phyloP scores from a whole-genome alignment of 2,888 invertebrate genomes.

The Hypomecis atomaria region DNA sequence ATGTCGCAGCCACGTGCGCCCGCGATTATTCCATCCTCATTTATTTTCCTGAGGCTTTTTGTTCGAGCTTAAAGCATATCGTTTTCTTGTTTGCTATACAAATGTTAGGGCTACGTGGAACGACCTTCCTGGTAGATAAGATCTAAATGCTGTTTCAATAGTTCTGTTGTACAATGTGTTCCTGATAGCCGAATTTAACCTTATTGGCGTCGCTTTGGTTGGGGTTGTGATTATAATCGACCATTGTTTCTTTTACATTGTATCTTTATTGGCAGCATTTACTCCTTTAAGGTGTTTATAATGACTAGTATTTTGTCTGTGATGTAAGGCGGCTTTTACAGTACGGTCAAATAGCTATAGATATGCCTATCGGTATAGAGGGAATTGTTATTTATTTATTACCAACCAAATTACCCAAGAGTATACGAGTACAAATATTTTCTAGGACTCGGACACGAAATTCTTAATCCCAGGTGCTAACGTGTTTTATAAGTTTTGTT shows the following conservation, averaged over 20 bases:
- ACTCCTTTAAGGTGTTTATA: not conserved
- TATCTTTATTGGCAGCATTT: slow-evolving; percentile 7
- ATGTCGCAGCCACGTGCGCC: slow-evolving; percentile 76
- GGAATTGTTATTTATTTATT: no score
- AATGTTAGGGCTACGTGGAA: slow-evolving; percentile 2
- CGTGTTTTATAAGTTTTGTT: no score
- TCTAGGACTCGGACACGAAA: no score
- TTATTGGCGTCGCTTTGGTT: not conserved
- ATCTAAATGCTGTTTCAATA: slow-evolving; percentile 2
- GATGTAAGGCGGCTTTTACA: not conserved
- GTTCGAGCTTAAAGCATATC: slow-evolving; percentile 23
- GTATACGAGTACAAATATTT: no score
- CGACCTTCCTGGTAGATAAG: slow-evolving; percentile 8
- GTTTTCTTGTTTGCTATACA: slow-evolving; percentile 8
- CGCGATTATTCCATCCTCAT: slow-evolving; percentile 78
- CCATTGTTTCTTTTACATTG: slow-evolving; percentile 11
- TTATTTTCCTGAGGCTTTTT: slow-evolving; percentile 55
- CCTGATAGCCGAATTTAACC: slow-evolving; percentile 15
- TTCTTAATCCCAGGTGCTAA: no score
- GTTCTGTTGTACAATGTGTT: slow-evolving; percentile 11
- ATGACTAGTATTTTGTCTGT: not conserved
- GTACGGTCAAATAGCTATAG: no score
- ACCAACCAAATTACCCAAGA: no score
- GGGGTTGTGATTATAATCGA: slow-evolving; percentile 3
- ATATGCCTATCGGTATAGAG: no score